phyloP scores from a whole-genome alignment of 2,797 vertebrate species.

The Spea hammondii region DNA sequence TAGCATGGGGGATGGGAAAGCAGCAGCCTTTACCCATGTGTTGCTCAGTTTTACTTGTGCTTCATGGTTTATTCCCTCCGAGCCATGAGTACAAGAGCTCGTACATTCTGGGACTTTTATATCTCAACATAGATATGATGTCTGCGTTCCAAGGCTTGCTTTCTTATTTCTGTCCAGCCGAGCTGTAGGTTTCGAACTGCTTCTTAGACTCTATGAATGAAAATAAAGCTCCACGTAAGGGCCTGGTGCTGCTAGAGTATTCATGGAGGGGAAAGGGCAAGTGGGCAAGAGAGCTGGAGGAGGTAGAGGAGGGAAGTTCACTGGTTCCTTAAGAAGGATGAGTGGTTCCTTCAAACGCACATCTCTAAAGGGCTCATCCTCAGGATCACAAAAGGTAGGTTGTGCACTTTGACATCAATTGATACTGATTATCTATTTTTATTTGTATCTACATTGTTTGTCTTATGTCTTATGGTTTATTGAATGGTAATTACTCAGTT shows the following conservation, averaged over 20 bases:
- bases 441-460: too few relatives aligned
- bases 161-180: constrained; percentile 45
- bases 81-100: constrained; percentile 21
- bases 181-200: constrained; percentile 23
- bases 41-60: constrained; percentile 50
- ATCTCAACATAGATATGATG: constrained; percentile 41
- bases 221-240: constrained; percentile 46
- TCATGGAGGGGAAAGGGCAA: constrained; percentile 70
- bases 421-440: too few relatives aligned
- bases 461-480: too few relatives aligned
- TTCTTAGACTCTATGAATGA: constrained; percentile 32
- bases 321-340: constrained; percentile 67
- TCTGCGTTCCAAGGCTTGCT: not conserved
- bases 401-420: not conserved
- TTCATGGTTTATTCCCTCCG: constrained; percentile 39
- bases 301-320: constrained; percentile 52
- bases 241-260: constrained; percentile 37
- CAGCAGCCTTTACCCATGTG: constrained; percentile 65
- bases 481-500: too few relatives aligned
- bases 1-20: constrained; percentile 73
- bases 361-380: constrained; percentile 86
- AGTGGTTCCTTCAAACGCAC: constrained; percentile 79
- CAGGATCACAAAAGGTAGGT: constrained; percentile 94
- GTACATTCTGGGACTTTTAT: constrained; percentile 26
- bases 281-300: constrained; percentile 56